Evolutionary conservation across 2,797 vertebrate genomes (phyloP).

Genomic region (Gymnocypris eckloni): DNA sequence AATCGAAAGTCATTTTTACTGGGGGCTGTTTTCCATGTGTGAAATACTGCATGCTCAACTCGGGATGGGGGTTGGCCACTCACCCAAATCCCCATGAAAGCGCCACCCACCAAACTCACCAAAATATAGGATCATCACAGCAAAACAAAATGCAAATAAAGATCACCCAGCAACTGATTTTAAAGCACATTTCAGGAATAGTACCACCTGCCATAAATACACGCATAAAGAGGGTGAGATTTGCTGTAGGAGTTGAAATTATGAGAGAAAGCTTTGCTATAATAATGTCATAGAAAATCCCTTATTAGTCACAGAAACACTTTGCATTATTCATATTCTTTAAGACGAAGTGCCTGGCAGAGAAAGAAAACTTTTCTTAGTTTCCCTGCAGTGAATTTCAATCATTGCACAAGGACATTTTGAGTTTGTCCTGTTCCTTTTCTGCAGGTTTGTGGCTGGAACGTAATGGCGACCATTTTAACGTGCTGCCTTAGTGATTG

Average conservation of each 20-base stretch:
- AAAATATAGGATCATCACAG: neutral
- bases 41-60: constrained; percentile 50
- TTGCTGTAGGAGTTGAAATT: neutral
- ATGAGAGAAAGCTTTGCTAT: neutral
- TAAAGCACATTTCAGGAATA: neutral
- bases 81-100: constrained; percentile 41
- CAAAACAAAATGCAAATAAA: constrained; percentile 4
- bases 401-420: constrained; percentile 1
- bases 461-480: constrained; percentile 17
- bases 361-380: constrained; percentile 5
- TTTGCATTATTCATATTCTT: neutral
- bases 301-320: neutral
- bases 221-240: neutral
- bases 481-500: neutral
- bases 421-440: neutral
- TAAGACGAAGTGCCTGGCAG: neutral
- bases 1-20: constrained; percentile 78
- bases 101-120: constrained; percentile 17
- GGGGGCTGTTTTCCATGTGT: constrained; percentile 73
- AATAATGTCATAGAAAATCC: constrained; percentile 7
- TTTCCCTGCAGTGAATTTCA: neutral
- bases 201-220: neutral
- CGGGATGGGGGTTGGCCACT: constrained; percentile 18
- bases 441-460: neutral
- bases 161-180: neutral